A percentile compares a stretch with the other conserved stretches of the same genome.
These are phyloP conservation scores for Porites australiensis DNA, from an alignment of 64 coral and sea anemone species.

Conservation along the genomic window DNA sequence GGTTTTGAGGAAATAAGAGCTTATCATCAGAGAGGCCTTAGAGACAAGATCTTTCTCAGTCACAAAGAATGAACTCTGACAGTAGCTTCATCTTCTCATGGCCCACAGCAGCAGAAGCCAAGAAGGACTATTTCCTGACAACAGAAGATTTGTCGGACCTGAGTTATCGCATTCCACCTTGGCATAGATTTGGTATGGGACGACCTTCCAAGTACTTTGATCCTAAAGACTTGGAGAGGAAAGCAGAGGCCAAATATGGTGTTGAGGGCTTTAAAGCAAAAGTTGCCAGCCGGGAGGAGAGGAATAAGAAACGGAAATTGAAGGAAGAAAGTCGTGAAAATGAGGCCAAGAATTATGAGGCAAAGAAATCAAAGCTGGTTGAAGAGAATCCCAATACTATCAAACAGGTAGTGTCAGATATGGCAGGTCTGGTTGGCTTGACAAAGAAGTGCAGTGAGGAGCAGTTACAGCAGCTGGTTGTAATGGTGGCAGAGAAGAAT, in stretches of 20 bases:
- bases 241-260: neutral
- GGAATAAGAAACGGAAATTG: neutral
- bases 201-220: neutral
- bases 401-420: neutral
- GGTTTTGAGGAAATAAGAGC: too few species aligned
- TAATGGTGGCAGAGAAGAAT: neutral
- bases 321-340: neutral
- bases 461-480: neutral
- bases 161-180: neutral
- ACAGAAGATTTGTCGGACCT: neutral
- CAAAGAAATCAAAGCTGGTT: neutral
- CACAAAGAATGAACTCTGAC: too few species aligned
- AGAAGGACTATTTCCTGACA: neutral
- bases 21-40: too few species aligned
- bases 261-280: neutral
- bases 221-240: neutral
- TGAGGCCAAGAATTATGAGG: neutral
- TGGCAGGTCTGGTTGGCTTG: neutral
- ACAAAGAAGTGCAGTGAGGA: neutral
- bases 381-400: neutral
- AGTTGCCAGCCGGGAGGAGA: neutral
- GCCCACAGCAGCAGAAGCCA: neutral
- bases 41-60: too few species aligned
- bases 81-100: neutral
- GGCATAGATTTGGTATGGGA: neutral